A percentile compares a stretch with the other conserved stretches of the same genome.
Evolutionary conservation across 2,113 vertebrate genomes (phyloP).

Genomic region (Xyrauchen texanus): DNA sequence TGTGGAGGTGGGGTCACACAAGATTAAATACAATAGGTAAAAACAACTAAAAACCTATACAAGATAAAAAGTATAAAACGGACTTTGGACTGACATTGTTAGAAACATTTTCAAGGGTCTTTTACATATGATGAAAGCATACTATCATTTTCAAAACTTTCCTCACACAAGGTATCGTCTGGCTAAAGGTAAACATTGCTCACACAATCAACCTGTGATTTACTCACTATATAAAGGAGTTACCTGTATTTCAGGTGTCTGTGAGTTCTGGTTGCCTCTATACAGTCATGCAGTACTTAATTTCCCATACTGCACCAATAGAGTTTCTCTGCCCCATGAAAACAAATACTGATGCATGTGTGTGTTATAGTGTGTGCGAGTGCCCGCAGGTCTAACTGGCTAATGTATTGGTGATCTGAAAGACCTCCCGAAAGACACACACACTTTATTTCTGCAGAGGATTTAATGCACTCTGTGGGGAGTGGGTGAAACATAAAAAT

Average conservation of each 20-base stretch:
- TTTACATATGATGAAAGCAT: too few relatives aligned
- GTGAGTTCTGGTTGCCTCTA: conserved; percentile 57
- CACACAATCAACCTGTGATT: neutral
- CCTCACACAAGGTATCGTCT: too few relatives aligned
- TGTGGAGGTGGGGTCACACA: too few relatives aligned
- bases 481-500: neutral
- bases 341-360: neutral
- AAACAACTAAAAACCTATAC: too few relatives aligned
- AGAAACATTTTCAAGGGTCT: too few relatives aligned
- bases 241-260: conserved; percentile 35
- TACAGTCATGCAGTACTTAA: conserved; percentile 17
- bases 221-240: neutral
- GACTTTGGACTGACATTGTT: too few relatives aligned
- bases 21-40: too few relatives aligned
- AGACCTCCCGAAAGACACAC: neutral
- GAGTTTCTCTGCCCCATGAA: neutral
- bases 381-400: conserved; percentile 25
- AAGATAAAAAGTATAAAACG: too few relatives aligned
- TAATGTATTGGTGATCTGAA: conserved; percentile 38
- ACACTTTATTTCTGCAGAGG: neutral
- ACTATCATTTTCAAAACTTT: too few relatives aligned
- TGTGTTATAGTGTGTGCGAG: neutral
- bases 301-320: conserved; percentile 30
- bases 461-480: conserved; percentile 29
- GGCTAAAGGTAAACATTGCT: too few relatives aligned